Evolutionary conservation across 2,797 vertebrate species (phyloP).

Genomic region (Rachycentron canadum): DNA sequence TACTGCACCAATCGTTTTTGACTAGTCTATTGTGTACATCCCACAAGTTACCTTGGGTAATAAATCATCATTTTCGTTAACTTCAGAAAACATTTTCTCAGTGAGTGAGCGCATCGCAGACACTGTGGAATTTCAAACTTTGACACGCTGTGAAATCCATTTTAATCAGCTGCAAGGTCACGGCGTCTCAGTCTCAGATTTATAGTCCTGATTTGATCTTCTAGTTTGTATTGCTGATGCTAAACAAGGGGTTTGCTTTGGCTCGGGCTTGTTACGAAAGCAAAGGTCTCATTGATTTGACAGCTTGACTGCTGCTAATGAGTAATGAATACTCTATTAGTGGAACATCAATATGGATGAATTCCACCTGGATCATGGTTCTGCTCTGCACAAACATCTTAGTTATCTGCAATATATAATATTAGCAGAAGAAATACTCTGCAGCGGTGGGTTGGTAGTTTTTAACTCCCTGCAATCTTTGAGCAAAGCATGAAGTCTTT

Average conservation of each 20-base stretch:
- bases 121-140: not conserved
- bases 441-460: not conserved
- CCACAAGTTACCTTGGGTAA: not conserved
- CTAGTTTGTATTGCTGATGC: not conserved
- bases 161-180: not conserved
- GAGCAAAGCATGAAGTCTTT: too few relatives aligned
- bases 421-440: not conserved
- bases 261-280: conserved; percentile 28
- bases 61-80: not conserved
- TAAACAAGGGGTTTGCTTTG: conserved; percentile 37
- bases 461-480: not conserved
- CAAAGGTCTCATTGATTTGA: conserved; percentile 61
- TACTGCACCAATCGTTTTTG: not conserved
- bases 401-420: not conserved
- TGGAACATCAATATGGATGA: conserved; percentile 54
- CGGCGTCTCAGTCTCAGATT: conserved; percentile 25
- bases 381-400: not conserved
- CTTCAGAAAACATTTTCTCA: not conserved
- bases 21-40: not conserved
- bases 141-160: not conserved
- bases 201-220: conserved; percentile 22
- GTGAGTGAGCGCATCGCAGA: not conserved
- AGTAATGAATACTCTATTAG: conserved; percentile 58
- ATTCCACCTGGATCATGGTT: conserved; percentile 40
- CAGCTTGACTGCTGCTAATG: conserved; percentile 60